Conservation (phyloP, 2,113 vertebrate genomes). For the Bujurquina vittata region DNA sequence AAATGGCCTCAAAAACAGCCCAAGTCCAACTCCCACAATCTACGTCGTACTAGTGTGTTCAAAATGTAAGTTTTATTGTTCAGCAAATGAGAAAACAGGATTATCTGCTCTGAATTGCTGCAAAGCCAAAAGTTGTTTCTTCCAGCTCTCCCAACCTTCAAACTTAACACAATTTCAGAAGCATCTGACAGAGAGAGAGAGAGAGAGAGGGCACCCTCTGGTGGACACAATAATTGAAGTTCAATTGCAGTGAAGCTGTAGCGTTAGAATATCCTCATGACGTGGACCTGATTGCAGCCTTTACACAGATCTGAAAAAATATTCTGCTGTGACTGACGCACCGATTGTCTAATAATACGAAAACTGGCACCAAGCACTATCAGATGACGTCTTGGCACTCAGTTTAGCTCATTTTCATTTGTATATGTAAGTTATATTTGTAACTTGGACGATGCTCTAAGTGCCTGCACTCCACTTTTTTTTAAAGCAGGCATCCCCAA, state of each 20-base stretch:
- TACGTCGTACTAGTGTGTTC: neutral
- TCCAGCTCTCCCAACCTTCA: neutral
- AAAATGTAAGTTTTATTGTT: neutral
- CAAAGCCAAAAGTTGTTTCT: neutral
- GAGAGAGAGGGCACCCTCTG: conserved; percentile 47
- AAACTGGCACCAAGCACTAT: neutral
- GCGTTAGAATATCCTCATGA: neutral
- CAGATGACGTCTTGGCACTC: neutral
- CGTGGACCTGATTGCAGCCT: neutral
- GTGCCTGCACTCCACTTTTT: neutral
- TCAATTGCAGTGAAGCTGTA: neutral
- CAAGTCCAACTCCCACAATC: neutral
- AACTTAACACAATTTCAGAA: neutral
- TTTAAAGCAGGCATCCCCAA: no score
- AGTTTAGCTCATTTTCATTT: neutral
- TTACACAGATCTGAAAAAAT: neutral
- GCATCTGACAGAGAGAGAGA: neutral
- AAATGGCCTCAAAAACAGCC: neutral
- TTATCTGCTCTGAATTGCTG: neutral
- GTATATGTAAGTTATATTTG: no score
- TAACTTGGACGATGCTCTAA: neutral
- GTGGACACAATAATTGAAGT: conserved; percentile 29
- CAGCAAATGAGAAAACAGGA: neutral
- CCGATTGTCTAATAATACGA: neutral
- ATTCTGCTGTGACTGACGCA: neutral